Evolutionary conservation across 2,797 vertebrate species (phyloP).

Genomic region (Lindbergichthys nudifrons): DNA sequence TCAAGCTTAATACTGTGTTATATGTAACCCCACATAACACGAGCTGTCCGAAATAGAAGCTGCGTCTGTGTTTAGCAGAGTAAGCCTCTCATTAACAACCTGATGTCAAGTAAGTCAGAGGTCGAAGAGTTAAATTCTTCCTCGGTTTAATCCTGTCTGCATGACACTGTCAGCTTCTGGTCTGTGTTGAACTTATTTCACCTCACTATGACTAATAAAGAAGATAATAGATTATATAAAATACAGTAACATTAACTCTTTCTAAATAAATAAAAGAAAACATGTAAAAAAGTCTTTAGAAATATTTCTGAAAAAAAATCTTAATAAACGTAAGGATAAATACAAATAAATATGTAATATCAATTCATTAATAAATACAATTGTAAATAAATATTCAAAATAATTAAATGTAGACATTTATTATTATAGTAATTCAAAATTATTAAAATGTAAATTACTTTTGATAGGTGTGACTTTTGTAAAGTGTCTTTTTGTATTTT

Average conservation of each 20-base stretch:
- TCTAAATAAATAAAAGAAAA: background rate
- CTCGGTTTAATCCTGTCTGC: slow-evolving; percentile 46
- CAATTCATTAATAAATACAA: background rate
- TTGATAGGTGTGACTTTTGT: too few species aligned
- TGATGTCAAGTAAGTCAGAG: slow-evolving; percentile 43
- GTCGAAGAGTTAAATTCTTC: slow-evolving; percentile 30
- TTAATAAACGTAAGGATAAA: background rate
- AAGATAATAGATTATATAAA: background rate
- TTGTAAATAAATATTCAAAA: background rate
- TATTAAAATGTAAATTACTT: too few species aligned
- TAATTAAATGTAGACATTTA: too few species aligned
- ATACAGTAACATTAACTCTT: background rate
- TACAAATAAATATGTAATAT: background rate
- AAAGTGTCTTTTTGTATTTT: too few species aligned
- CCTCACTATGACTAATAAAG: background rate
- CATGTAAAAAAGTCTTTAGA: background rate
- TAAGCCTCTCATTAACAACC: slow-evolving; percentile 22
- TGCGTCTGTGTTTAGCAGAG: background rate
- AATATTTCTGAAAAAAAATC: background rate
- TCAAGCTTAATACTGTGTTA: background rate
- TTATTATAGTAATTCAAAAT: too few species aligned
- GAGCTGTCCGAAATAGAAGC: background rate
- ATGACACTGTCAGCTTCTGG: slow-evolving; percentile 26
- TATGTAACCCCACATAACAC: background rate
- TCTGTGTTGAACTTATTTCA: background rate